Conservation (phyloP, 2,113 vertebrate species). For the Shinisaurus crocodilurus region DNA sequence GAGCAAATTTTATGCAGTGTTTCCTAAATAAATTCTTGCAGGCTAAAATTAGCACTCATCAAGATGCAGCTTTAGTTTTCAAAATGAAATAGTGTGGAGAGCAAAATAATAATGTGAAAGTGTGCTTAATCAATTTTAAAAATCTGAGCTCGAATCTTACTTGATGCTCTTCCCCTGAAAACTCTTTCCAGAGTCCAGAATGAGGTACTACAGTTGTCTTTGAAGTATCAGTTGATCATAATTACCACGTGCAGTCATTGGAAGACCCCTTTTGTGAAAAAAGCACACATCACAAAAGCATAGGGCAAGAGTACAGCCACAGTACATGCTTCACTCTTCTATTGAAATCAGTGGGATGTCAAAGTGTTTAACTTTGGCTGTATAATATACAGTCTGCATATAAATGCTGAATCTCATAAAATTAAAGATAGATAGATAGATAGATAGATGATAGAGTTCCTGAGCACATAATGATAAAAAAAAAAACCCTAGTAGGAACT, state of each 20-base stretch:
- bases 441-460: background rate
- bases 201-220: background rate
- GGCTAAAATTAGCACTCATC: background rate
- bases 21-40: background rate
- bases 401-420: background rate
- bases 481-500: background rate
- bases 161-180: background rate
- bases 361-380: background rate
- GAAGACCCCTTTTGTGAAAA: background rate
- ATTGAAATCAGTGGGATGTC: background rate
- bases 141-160: background rate
- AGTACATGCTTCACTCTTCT: background rate
- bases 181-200: background rate
- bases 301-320: background rate
- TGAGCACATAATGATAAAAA: constrained; percentile 34
- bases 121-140: background rate
- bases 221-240: background rate
- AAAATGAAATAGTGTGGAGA: background rate
- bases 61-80: background rate
- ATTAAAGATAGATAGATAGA: constrained; percentile 27
- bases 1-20: background rate
- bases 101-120: background rate
- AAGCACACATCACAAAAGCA: background rate
- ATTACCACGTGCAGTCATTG: background rate
- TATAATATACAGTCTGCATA: background rate